These are phyloP conservation scores for Plectropomus leopardus DNA, from an alignment of 2,113 vertebrate species.

Conservation along the genomic window DNA sequence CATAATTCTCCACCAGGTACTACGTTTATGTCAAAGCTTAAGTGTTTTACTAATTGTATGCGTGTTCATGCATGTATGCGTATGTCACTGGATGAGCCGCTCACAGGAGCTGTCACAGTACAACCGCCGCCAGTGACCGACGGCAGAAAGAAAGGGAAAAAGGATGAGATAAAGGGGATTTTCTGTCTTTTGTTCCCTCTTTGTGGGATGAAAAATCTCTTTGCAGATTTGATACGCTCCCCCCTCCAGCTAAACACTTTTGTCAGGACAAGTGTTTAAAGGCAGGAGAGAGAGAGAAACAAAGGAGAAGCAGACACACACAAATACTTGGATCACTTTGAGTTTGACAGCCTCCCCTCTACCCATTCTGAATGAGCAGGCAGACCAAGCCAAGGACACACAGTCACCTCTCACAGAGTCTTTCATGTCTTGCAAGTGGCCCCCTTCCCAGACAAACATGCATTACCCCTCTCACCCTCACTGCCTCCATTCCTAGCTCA, in stretches of 20 bases:
- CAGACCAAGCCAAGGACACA: slow-evolving; percentile 26
- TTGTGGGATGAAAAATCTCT: slow-evolving; percentile 43
- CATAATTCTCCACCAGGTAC: neutral
- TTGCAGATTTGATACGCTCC: slow-evolving; percentile 32
- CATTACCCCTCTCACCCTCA: neutral
- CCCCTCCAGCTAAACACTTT: slow-evolving; percentile 32
- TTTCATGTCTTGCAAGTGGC: neutral
- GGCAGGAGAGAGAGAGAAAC: slow-evolving; percentile 11
- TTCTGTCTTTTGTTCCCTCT: slow-evolving; percentile 27
- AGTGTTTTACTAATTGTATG: slow-evolving; percentile 5
- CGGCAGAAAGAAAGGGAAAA: slow-evolving; percentile 1
- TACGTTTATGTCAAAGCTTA: neutral
- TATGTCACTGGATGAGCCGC: neutral
- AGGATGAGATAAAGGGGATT: slow-evolving; percentile 14
- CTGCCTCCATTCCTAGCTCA: neutral
- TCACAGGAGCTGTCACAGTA: slow-evolving; percentile 5
- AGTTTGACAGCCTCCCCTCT: slow-evolving; percentile 12
- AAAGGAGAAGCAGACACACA: slow-evolving; percentile 7
- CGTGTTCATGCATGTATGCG: neutral
- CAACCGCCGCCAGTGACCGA: slow-evolving; percentile 4
- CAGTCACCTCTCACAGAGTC: slow-evolving; percentile 2
- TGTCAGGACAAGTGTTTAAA: slow-evolving; percentile 46
- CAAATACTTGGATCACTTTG: slow-evolving; percentile 5
- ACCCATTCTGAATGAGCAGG: neutral
- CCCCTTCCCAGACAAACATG: neutral